Evolutionary conservation across 2,113 vertebrate species (phyloP).

Genomic region (Marcusenius ussheri): DNA sequence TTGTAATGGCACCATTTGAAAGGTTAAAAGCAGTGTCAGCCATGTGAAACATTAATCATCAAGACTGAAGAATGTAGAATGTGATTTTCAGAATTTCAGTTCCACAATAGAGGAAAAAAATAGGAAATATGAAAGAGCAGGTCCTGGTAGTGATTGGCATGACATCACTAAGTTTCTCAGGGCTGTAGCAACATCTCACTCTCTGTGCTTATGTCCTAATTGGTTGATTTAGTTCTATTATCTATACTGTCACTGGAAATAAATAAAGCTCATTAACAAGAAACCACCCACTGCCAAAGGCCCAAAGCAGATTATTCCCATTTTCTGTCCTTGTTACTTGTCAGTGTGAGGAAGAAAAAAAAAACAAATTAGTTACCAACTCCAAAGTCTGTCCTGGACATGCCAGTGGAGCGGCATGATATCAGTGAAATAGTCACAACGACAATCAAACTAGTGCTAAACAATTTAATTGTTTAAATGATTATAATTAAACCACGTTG

Average conservation of each 20-base stretch:
- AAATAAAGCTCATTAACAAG: constrained; percentile 21
- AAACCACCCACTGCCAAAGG: constrained; percentile 15
- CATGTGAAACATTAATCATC: constrained; percentile 6
- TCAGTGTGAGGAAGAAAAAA: neutral
- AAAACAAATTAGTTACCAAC: neutral
- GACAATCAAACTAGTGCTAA: neutral
- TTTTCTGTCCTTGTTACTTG: constrained; percentile 8
- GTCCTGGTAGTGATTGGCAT: neutral
- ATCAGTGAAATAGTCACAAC: neutral
- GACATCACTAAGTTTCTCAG: neutral
- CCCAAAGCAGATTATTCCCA: constrained; percentile 14
- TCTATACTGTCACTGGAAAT: constrained; percentile 19
- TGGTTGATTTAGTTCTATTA: constrained; percentile 20
- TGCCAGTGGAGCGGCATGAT: neutral
- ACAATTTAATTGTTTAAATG: neutral
- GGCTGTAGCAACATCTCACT: neutral
- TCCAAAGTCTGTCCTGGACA: neutral
- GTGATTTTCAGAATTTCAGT: neutral
- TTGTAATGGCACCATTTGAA: neutral
- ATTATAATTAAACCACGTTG: neutral
- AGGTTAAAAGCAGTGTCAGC: neutral
- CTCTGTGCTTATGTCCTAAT: constrained; percentile 1
- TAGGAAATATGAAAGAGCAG: neutral
- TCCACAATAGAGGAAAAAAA: neutral
- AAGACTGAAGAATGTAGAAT: neutral